Evolutionary conservation across 2,888 invertebrate genomes (phyloP), one percentile per base, ranked within the genome.

Genomic region (Pristionchus exspectatus): DNA sequence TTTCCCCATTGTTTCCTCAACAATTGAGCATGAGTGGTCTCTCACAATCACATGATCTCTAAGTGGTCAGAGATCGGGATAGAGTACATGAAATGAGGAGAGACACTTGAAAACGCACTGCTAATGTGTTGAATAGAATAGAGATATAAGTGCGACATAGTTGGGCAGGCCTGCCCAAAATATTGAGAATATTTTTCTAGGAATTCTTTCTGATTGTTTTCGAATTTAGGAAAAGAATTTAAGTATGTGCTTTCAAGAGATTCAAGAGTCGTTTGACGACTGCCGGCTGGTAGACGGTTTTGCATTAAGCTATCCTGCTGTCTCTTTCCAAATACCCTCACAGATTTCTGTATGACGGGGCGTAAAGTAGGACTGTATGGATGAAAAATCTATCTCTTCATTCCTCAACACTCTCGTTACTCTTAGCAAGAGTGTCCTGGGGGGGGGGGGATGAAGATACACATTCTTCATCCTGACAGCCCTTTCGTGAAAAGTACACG

Each of bases 121-220:
- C 38, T 74, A 74, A 74, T 74, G 74, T 74, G 74, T 74, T 74
- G 74, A 74, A 74, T 74, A 24, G 74, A 16, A 33, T 33, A 14
- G 12, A 14, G 12, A 50, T 50, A 50, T 50, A 50, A 50, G 44
- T 50, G 44, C 44, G 44, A 7, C 3, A 50, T 50, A 50, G 44
- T 50, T 50, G 9, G 44, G 44, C 44, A 50, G 44, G 44, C 44
- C 44, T 50, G 44, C 44, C 44, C 44, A 50, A 50, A 50, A 50
- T 33, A 50, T 50, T 50, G 44, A 50, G 44, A 10, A 33, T 38
- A 38, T 74, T 38, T 33, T 38, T 38, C 18, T 14, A 1, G 14
- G 18, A 18, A 16, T n/a, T 69, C 21, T 69, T 69, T n/a, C n/a
- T 69, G 4, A 2, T 66, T 3, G 3, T 27, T 69, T 30, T 9